A percentile compares a stretch with the other conserved stretches of the same genome.
Conservation (phyloP, 2,888 invertebrate species). For the Drosophila niveifrons region DNA sequence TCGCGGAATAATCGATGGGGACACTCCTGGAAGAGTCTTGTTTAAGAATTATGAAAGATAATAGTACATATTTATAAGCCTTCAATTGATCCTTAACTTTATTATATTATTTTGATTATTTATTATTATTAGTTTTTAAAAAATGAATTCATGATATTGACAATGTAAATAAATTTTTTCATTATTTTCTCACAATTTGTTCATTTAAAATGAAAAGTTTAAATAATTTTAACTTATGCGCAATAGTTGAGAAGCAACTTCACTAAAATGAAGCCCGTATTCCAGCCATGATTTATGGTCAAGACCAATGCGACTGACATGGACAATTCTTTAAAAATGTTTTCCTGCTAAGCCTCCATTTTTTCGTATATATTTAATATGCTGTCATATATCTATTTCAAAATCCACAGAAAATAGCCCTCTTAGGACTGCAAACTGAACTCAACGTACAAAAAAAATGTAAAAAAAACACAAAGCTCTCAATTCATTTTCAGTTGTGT, state of each 20-base stretch:
- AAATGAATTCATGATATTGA: too few species aligned
- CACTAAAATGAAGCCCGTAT: not conserved
- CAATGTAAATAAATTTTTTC: too few species aligned
- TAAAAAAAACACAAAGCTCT: conserved; percentile 10
- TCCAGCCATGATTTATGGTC: conserved; percentile 6
- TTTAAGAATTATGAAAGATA: too few species aligned
- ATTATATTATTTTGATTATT: too few species aligned
- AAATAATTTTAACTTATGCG: too few species aligned
- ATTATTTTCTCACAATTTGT: too few species aligned
- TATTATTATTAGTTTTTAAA: too few species aligned
- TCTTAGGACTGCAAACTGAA: conserved; percentile 21
- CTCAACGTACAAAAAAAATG: not conserved
- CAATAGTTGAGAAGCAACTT: not conserved
- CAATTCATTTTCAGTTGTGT: conserved; percentile 18
- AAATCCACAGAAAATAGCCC: conserved; percentile 25
- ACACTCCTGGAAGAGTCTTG: too few species aligned
- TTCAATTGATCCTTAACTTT: too few species aligned
- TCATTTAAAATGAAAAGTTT: too few species aligned
- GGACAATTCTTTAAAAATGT: not conserved
- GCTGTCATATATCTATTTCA: conserved; percentile 24
- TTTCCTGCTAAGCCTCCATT: not conserved
- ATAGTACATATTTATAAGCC: too few species aligned
- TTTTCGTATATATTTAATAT: conserved; percentile 18
- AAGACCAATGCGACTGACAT: not conserved
- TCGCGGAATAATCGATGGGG: too few species aligned